Base-by-base conservation (phyloP, 2,113 vertebrate species). In the Melospiza melodia region DNA sequence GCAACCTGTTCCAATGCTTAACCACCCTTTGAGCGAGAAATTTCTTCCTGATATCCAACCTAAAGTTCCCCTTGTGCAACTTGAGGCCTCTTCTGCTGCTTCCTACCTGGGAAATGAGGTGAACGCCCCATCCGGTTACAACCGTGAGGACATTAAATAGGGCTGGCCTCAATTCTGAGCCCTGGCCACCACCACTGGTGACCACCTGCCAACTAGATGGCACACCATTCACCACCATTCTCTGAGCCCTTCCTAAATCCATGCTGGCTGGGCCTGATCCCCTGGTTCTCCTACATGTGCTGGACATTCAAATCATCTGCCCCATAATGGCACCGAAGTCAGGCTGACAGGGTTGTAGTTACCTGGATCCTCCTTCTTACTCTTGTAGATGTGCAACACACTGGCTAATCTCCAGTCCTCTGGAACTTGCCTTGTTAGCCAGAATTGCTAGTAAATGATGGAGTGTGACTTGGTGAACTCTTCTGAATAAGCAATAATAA, bases 121-220 rank as follows among this genome's bases (percentile, higher is more conserved):
- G 10, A 43, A 33, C 0, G 0, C 4, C 12, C 18, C 27, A 27
- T 10, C 25, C 31, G 23, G 22, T 31, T 27, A 51, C 4, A 7
- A 25, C n/a, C 2, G 3, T 30, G 24, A 55, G 16, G n/a, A 24
- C 1, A 6, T 16, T 14, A 48, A 62, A 55, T 9, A 41, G 48
- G 12, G 4, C 16, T 63, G 13, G 9, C 5, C 30, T 20, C 35
- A 35, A 2, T 2, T n/a, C 30, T 24, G 24, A 55, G 19, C 20
- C 49, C 49, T 63, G 20, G 10, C 7, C 10, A 48, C 7, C 24
- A 41, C 12, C 41, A 48, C 24, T 35, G 11, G n/a, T 11, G 15
- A 17, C 41, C 2, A 2, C 19, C 30, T 30, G 35, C 19, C 24
- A 41, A 5, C 7, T 14, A 28, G 23, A 21, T 46, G 39, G 46